Percentiles rank a stretch among this genome's conserved stretches.
Evolutionary conservation across 1,140 invertebrate genomes (phyloP).

Genomic region (Heliconius hewitsoni): DNA sequence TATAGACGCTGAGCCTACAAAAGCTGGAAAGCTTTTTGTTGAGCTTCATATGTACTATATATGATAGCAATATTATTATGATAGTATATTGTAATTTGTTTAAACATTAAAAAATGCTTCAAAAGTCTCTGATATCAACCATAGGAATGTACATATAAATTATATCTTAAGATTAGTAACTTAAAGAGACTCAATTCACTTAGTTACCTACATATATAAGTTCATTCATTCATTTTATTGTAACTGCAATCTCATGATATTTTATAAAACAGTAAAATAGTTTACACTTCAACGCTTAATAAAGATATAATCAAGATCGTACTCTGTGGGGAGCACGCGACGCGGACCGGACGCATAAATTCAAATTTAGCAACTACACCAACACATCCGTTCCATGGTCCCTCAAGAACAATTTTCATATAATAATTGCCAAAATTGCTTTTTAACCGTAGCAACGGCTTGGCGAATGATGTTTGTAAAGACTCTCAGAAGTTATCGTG

Average conservation of each 20-base stretch:
- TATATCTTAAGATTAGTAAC: too few relatives aligned
- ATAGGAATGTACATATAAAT: too few relatives aligned
- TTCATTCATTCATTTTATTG: too few relatives aligned
- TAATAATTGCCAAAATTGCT: conserved; percentile 38
- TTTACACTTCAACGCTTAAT: not conserved
- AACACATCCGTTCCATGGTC: conserved; percentile 48
- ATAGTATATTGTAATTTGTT: too few relatives aligned
- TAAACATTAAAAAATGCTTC: too few relatives aligned
- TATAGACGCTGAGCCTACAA: not conserved
- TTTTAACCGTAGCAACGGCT: conserved; percentile 2
- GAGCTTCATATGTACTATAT: not conserved
- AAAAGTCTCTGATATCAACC: too few relatives aligned
- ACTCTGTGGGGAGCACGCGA: conserved; percentile 15
- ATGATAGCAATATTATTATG: too few relatives aligned
- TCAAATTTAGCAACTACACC: conserved; percentile 62
- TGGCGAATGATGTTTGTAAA: not conserved
- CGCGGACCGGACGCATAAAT: conserved; percentile 64
- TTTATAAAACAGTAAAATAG: not conserved
- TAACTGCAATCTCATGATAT: too few relatives aligned
- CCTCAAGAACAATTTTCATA: conserved; percentile 42
- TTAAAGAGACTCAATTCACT: too few relatives aligned
- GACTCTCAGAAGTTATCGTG: not conserved
- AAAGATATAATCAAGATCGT: not conserved
- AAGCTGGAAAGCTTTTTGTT: not conserved
- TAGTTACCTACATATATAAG: too few relatives aligned